Percentiles rank a stretch among this genome's conserved stretches.
These are phyloP conservation scores for Chlorodrepanis virens DNA, from an alignment of 2,113 vertebrate species.

Conservation along the genomic window DNA sequence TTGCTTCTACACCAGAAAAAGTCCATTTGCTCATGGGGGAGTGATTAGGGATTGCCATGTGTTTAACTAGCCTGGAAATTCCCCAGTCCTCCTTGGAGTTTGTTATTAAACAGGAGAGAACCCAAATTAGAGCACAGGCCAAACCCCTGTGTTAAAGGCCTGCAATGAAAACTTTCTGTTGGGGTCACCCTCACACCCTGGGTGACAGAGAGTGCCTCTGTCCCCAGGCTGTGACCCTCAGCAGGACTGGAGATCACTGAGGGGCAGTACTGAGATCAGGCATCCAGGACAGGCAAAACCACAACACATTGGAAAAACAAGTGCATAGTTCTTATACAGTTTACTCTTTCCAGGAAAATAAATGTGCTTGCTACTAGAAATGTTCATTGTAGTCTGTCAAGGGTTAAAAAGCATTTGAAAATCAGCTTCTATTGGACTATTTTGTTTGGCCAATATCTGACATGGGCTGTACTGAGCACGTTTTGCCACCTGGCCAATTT, in stretches of 20 bases:
- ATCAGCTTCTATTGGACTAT: constrained; percentile 54
- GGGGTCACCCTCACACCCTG: neutral
- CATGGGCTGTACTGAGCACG: constrained; percentile 57
- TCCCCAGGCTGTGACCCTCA: neutral
- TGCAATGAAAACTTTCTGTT: neutral
- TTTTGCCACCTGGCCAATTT: constrained; percentile 72
- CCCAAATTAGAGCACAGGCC: neutral
- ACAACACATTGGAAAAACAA: neutral
- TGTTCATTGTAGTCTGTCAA: neutral
- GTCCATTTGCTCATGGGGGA: neutral
- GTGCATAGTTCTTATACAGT: neutral
- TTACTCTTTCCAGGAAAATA: neutral
- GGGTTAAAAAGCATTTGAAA: constrained; percentile 59
- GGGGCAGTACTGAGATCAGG: neutral
- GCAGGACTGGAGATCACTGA: neutral
- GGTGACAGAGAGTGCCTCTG: neutral
- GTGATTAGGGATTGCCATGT: neutral
- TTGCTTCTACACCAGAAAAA: neutral
- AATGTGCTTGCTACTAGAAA: neutral
- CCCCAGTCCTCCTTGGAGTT: neutral
- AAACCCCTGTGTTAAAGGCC: neutral
- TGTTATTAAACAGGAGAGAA: neutral
- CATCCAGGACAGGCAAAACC: neutral
- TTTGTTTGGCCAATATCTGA: constrained; percentile 70
- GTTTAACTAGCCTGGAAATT: neutral